A percentile compares a stretch with the other conserved stretches of the same genome.
Evolutionary conservation across 2,113 vertebrate genomes (phyloP).

Genomic region (Cariama cristata): DNA sequence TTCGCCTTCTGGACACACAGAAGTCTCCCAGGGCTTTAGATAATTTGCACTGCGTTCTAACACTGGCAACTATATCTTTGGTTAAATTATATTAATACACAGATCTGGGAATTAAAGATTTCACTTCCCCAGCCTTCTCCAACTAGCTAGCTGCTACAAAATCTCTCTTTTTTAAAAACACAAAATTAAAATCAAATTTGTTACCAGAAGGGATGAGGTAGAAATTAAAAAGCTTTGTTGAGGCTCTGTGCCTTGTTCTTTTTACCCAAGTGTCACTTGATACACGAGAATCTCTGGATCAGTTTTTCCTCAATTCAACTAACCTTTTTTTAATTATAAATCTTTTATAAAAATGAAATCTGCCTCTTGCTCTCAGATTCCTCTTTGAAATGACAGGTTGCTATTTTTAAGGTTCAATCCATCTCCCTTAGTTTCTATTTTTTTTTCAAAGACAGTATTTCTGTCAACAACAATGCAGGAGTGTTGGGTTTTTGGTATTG

Average conservation of each 20-base stretch:
- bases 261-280: background rate
- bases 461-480: constrained; percentile 8
- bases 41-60: constrained; percentile 61
- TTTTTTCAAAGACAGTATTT: background rate
- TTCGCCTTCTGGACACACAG: constrained; percentile 69
- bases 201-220: constrained; percentile 32
- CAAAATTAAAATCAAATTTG: constrained; percentile 49
- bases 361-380: background rate
- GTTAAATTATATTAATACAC: constrained; percentile 68
- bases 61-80: constrained; percentile 63
- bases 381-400: constrained; percentile 21
- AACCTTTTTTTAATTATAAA: constrained; percentile 38
- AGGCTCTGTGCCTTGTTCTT: constrained; percentile 13
- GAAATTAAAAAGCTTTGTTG: constrained; percentile 42
- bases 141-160: background rate
- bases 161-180: background rate
- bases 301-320: background rate
- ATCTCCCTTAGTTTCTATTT: background rate
- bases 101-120: constrained; percentile 40
- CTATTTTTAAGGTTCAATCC: constrained; percentile 53
- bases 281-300: background rate
- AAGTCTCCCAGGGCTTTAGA: constrained; percentile 63
- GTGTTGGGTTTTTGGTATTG: background rate
- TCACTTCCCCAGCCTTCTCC: background rate
- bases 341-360: constrained; percentile 36